phyloP scores from a whole-genome alignment of 2,888 invertebrate species.

The Eilema caniola region DNA sequence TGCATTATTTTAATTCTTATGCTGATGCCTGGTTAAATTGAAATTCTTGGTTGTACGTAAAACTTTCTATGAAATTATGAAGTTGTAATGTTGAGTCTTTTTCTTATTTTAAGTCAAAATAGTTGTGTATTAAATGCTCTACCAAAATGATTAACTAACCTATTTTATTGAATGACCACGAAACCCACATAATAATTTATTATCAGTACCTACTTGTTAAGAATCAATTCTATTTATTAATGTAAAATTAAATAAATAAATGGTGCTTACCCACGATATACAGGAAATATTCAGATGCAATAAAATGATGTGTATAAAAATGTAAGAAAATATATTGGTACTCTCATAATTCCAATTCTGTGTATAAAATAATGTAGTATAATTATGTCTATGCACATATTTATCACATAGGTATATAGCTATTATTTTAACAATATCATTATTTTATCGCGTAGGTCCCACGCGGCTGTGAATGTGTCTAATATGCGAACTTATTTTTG shows the following conservation, averaged over 20 bases:
- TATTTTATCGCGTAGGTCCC: conserved; percentile 27
- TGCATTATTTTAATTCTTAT: background rate
- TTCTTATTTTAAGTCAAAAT: background rate
- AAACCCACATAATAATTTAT: conserved; percentile 1
- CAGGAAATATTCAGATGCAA: background rate
- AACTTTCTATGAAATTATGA: too few species aligned
- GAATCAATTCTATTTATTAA: background rate
- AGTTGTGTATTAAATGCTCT: background rate
- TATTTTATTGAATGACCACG: background rate
- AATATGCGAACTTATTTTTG: conserved; percentile 29
- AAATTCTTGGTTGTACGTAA: background rate
- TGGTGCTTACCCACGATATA: background rate
- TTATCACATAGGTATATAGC: background rate
- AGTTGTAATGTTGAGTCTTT: background rate
- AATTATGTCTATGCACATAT: conserved; percentile 24
- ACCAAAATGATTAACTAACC: background rate
- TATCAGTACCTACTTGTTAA: background rate
- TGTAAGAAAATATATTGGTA: background rate
- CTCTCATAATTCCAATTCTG: background rate
- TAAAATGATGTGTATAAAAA: background rate
- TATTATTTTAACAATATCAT: conserved; percentile 4
- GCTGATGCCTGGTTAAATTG: too few species aligned
- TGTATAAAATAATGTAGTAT: conserved; percentile 3
- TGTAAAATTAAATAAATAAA: background rate
- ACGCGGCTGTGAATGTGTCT: conserved; percentile 39